Evolutionary conservation across 1,140 invertebrate species (phyloP).

Genomic region (Contarinia nasturtii): DNA sequence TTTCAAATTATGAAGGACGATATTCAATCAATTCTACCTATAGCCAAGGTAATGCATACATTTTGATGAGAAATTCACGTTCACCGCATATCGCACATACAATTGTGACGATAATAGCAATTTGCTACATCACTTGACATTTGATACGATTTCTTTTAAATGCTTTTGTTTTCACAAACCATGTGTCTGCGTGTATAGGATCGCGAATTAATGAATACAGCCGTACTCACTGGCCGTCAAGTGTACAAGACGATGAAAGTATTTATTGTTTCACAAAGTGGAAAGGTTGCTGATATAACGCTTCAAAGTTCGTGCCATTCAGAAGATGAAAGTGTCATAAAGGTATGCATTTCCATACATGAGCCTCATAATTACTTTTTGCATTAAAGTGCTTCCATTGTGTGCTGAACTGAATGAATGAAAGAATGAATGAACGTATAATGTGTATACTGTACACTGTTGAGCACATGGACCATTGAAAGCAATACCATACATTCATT

Average conservation of each 20-base stretch:
- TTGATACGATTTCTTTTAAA: neutral
- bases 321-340: constrained; percentile 87
- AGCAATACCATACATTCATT: neutral
- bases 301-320: constrained; percentile 88
- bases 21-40: constrained; percentile 81
- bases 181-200: constrained; percentile 38
- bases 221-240: constrained; percentile 81
- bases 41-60: constrained; percentile 63
- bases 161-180: neutral
- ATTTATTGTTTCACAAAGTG: constrained; percentile 82
- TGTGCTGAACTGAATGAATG: too few species aligned
- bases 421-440: too few species aligned
- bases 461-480: neutral
- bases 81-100: too few species aligned
- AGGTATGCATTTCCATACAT: constrained; percentile 34
- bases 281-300: constrained; percentile 86
- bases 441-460: neutral
- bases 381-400: too few species aligned
- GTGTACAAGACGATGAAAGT: constrained; percentile 90
- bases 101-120: too few species aligned
- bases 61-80: too few species aligned
- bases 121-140: neutral
- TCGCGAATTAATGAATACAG: constrained; percentile 89
- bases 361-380: too few species aligned
- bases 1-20: constrained; percentile 87